Base-by-base conservation (phyloP, 2,797 vertebrate genomes). In the Pogoniulus pusillus region DNA sequence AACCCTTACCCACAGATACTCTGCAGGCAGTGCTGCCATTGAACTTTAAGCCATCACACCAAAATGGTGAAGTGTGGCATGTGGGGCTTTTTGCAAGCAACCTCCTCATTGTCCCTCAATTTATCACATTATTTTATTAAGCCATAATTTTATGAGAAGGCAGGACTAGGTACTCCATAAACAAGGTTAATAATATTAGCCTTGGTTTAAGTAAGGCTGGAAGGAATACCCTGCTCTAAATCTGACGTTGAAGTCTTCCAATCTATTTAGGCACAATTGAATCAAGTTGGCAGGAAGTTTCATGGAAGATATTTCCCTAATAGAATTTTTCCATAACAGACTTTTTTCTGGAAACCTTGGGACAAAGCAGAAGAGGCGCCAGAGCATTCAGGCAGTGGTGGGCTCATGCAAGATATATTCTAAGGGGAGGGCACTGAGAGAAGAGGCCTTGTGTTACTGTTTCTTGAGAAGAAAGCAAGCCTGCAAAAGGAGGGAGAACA, bases 191-290 rank as follows among this genome's bases (percentile, higher is more conserved):
- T 92, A 79, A 20, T 91, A 90, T 93, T 94, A 94, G 13, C 22
- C 47, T 74, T 5, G 5, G 29, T 55, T 92, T 71, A 80, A 94
- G 65, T 82, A 80, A 87, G 55, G 58, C 81, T 95, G 78, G 65
- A 92, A 78, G 65, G 55, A 90, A 47, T 55, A 29, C 80, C 91
- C 91, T 95, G 93, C 65, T 93, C 83, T 95, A 86, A 93, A 77
- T 95, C 92, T 84, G 78, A 84, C 94, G 95, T 95, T 92, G 90
- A 95, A 94, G 73, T 89, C 91, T 90, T 94, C 82, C 14, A 0
- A 93, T 88, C 54, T 71, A 47, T 82, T 95, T 82, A 91, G 94
- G 90, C 91, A 86, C 82, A 95, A 95, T 51, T 80, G 72, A 93
- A 94, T 91, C 75, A 90, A 76, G 60, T 43, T 71, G 89, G 66